Evolutionary conservation across 2,113 vertebrate genomes (phyloP), one percentile per base, ranked within the genome.

Genomic region (Uria aalge): DNA sequence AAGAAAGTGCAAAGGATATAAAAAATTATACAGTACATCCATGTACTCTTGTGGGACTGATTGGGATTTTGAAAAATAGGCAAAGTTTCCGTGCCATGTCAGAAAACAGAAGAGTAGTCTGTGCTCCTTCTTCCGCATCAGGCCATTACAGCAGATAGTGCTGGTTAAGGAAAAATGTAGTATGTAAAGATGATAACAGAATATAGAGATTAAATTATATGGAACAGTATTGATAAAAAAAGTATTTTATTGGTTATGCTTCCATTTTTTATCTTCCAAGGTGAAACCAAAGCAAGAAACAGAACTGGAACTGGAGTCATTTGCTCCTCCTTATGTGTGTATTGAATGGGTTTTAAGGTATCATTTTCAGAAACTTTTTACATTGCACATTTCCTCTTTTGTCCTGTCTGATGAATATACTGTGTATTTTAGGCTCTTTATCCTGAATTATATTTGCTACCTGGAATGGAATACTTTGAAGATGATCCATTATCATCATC

Each of bases 391-490:
- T 91, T 81, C 57, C 77, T 77, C 11, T 95, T 36, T 52, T 85
- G 80, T 73, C 68, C 53, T 76, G 55, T 94, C 55, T 93, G 89
- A 74, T 94, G 82, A 67, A 47, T 79, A 84, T 90, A 30, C 47
- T 97, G 5, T 84, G 9, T 96, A 12, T 95, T 98, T 88, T 68
- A 99, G 99, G 99, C 99, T 78, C 98, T 98, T 60, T 97, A 99
- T 94, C 99, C 99, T 20, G 99, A 99, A 96, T 98, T 99, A 6
- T 99, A 99, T 97, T 98, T 99, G 94, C 97, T 99, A 93, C 98
- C 98, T 27, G 72, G 91, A 71, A 92, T 94, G 92, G 98, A 98
- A 71, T 96, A 94, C 55, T 97, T 98, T 94, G 97, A 98, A 97
- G 98, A 98, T 73, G 76, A 97, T 97, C 98, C 97, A 11, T 92